Base-by-base conservation (phyloP, 2,888 invertebrate species). In the Drosophila cognata region DNA sequence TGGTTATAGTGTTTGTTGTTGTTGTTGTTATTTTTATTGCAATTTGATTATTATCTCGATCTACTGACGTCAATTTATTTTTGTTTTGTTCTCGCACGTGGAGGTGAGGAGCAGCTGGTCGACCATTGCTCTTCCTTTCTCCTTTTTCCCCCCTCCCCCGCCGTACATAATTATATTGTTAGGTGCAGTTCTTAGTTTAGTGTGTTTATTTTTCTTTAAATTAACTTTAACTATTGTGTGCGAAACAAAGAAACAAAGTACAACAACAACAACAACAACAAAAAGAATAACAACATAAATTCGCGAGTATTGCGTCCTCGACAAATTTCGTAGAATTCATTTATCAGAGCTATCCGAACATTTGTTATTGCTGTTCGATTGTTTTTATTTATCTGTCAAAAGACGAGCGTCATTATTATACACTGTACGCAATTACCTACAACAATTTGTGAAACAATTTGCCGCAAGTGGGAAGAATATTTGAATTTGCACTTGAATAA, bases 21-120 rank as follows among this genome's bases (percentile, higher is more conserved):
- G 33, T 10, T 67, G 53, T 59, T 56, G 11, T 48, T 69, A 33
- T 63, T 74, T 57, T 71, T 80, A 43, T 66, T 88, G 88, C 74
- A 77, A 66, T 82, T 88, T 76, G 76, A 77, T 71, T 83, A 83
- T 85, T 83, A 86, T 85, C 86, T 75, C 76, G 46, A 73, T 55
- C 69, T 68, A 81, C 81, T 89, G 86, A 85, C 90, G 86, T 85
- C 90, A 85, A 81, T 83, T 83, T 85, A 71, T 74, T 74, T 81
- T 74, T 84, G 82, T 82, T 76, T 55, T 67, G 59, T 28, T 41
- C 41, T 18, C 46, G 48, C 29, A 43, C 35, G 46, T 43, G 51
- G 46, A 25, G 21, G 43, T 77, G 66, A 21, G 63, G 65, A 60
- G 46, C 51, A 61, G 68, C 59, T 68, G 71, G 64, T 59, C 68